Evolutionary conservation across 1,140 invertebrate genomes (phyloP).

Genomic region (Panulirus ornatus): DNA sequence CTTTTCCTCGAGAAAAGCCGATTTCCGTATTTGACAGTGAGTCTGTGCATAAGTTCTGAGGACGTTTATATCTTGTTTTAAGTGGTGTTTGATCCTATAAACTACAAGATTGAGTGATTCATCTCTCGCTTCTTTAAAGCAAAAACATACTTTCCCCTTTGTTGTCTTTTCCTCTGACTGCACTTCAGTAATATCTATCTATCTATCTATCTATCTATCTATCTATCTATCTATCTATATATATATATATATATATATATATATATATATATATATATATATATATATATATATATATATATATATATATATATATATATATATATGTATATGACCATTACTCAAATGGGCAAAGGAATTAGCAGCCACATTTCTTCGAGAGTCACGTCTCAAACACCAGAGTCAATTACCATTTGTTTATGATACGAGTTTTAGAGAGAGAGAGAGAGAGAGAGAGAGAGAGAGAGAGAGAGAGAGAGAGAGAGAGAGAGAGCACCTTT

Average conservation of each 20-base stretch:
- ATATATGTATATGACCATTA: neutral
- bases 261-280: slow-evolving; percentile 17
- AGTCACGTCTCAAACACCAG: too few species aligned
- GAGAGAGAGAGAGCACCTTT: slow-evolving; percentile 3
- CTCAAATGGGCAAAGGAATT: neutral
- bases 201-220: neutral
- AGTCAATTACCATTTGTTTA: neutral
- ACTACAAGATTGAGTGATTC: too few species aligned
- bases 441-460: slow-evolving; percentile 9
- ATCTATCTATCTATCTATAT: neutral
- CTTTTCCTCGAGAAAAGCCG: too few species aligned
- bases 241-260: too few species aligned
- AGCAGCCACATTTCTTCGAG: too few species aligned
- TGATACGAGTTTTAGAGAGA: too few species aligned
- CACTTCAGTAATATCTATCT: neutral
- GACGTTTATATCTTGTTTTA: too few species aligned
- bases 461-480: neutral
- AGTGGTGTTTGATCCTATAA: neutral
- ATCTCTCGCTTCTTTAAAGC: too few species aligned
- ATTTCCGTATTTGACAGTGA: too few species aligned
- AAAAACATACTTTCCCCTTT: neutral
- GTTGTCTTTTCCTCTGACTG: neutral
- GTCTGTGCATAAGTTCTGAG: too few species aligned
- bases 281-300: slow-evolving; percentile 19
- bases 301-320: slow-evolving; percentile 14